phyloP scores from a whole-genome alignment of 2,888 invertebrate genomes.

The Drosophila formosana region DNA sequence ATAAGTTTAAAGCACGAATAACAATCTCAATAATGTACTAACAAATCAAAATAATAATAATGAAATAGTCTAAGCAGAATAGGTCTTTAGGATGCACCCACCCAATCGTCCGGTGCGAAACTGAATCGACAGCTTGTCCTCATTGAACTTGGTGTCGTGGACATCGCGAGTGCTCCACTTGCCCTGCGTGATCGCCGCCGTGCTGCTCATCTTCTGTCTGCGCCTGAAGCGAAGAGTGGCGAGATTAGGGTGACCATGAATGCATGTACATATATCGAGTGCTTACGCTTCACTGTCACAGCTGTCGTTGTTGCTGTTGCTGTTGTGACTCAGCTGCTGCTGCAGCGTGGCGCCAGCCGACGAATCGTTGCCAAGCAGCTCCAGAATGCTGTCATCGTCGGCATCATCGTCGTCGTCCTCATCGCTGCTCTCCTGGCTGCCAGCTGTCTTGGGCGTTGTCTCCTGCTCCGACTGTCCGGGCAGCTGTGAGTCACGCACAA shows the following conservation, averaged over 20 bases:
- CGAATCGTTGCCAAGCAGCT: slow-evolving; percentile 55
- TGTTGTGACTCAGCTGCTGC: slow-evolving; percentile 58
- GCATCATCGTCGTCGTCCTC: slow-evolving; percentile 63
- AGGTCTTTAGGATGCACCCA: slow-evolving; percentile 29
- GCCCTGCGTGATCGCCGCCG: slow-evolving; percentile 78
- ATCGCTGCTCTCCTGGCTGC: slow-evolving; percentile 67
- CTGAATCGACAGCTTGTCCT: slow-evolving; percentile 92
- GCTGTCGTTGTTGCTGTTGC: slow-evolving; percentile 64
- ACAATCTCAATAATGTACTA: no score
- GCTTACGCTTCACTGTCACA: slow-evolving; percentile 71
- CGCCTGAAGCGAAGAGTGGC: slow-evolving; percentile 43
- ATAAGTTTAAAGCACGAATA: no score
- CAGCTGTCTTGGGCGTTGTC: slow-evolving; percentile 30
- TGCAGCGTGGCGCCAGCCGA: slow-evolving; percentile 62
- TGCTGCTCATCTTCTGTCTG: slow-evolving; percentile 59
- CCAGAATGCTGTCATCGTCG: slow-evolving; percentile 69
- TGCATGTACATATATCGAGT: neutral
- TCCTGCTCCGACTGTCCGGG: slow-evolving; percentile 38
- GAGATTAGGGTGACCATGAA: neutral
- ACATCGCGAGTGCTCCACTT: slow-evolving; percentile 91
- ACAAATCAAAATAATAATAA: no score
- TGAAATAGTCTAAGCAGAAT: no score
- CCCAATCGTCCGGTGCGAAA: slow-evolving; percentile 91
- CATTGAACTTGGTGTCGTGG: slow-evolving; percentile 93
- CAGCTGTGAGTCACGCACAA: slow-evolving; percentile 68